phyloP scores from a whole-genome alignment of 2,888 invertebrate genomes.

The Lasioglossum malachurum region DNA sequence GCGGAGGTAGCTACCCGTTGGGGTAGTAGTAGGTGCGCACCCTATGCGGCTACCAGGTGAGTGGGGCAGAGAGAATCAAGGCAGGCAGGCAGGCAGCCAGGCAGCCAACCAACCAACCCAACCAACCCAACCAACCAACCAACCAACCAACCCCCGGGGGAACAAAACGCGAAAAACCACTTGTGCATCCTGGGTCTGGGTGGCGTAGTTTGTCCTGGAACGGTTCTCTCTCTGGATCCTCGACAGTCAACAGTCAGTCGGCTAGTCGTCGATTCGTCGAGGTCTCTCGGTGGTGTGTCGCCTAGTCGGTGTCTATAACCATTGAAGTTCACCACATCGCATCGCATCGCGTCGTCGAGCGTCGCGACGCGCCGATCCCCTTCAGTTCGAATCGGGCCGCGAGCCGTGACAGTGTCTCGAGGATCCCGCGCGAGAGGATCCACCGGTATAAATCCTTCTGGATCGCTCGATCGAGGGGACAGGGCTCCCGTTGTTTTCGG shows the following conservation, averaged over 20 bases:
- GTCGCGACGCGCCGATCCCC: constrained; percentile 9
- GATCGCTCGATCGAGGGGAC: background rate
- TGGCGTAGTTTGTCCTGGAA: constrained; percentile 25
- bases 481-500: background rate
- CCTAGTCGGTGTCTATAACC: background rate
- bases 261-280: background rate
- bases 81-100: constrained; percentile 1
- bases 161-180: constrained; percentile 78
- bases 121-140: background rate
- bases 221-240: background rate
- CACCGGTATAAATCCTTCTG: background rate
- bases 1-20: constrained; percentile 64
- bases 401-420: constrained; percentile 37
- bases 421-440: background rate
- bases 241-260: constrained; percentile 3
- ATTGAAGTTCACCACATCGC: background rate
- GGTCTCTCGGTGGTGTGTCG: background rate
- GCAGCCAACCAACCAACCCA: constrained; percentile 53
- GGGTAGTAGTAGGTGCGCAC: constrained; percentile 76
- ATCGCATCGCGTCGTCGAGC: constrained; percentile 3
- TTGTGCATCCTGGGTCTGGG: constrained; percentile 66
- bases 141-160: constrained; percentile 72
- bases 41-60: constrained; percentile 77
- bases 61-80: constrained; percentile 67
- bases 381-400: constrained; percentile 44